Evolutionary conservation across 1,140 invertebrate genomes (phyloP).

Genomic region (Andrena cerasifolii): DNA sequence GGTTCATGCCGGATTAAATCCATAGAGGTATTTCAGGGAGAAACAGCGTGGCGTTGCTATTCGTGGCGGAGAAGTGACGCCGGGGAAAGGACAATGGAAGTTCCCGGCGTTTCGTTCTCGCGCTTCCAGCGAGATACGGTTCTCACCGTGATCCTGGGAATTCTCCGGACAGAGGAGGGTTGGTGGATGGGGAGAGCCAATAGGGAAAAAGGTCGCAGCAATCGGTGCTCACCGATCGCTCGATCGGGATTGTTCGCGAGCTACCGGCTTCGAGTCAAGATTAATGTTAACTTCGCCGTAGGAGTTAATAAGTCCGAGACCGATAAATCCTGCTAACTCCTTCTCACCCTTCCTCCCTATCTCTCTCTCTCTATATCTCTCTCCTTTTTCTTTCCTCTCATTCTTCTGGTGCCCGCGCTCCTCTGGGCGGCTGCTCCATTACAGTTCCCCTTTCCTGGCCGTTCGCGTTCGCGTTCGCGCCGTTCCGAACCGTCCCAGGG

Average conservation of each 20-base stretch:
- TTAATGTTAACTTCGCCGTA: conserved; percentile 66
- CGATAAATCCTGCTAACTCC: conserved; percentile 61
- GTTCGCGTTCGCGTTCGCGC: conserved; percentile 39
- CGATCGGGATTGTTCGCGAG: conserved; percentile 67
- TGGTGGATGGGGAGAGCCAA: conserved; percentile 21
- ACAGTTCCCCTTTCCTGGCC: conserved; percentile 33
- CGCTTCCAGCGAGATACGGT: neutral
- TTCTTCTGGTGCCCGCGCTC: conserved; percentile 38
- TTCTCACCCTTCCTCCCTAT: neutral
- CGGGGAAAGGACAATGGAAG: neutral
- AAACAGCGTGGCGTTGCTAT: neutral
- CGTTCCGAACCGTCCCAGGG: conserved; percentile 46
- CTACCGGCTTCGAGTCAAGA: conserved; percentile 65
- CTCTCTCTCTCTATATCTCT: neutral
- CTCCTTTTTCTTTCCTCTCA: conserved; percentile 30
- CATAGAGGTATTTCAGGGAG: neutral
- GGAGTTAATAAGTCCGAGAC: conserved; percentile 66
- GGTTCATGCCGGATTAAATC: conserved; percentile 25
- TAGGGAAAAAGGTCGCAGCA: conserved; percentile 56
- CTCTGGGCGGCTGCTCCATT: conserved; percentile 47
- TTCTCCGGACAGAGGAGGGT: neutral
- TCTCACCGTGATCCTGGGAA: neutral
- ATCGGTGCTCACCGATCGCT: too few species aligned
- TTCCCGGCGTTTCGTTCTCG: neutral
- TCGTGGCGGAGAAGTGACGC: neutral